phyloP scores from a whole-genome alignment of 2,888 invertebrate genomes.

The Philaethria dido region DNA sequence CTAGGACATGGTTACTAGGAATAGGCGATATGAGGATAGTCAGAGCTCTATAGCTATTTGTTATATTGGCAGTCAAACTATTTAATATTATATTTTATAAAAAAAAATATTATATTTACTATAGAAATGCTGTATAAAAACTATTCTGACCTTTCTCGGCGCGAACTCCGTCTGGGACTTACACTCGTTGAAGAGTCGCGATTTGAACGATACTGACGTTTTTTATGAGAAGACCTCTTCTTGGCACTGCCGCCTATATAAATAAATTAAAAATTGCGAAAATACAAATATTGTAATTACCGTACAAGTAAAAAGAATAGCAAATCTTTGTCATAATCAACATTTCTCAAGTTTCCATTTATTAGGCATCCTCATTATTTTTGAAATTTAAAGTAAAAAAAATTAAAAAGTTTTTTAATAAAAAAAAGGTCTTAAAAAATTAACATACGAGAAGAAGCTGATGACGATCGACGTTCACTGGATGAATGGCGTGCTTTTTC shows the following conservation, averaged over 20 bases:
- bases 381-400: too few species aligned
- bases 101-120: neutral
- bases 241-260: conserved; percentile 82
- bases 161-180: conserved; percentile 78
- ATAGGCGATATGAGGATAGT: too few species aligned
- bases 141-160: conserved; percentile 80
- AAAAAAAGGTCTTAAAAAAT: too few species aligned
- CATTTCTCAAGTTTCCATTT: too few species aligned
- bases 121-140: neutral
- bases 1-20: too few species aligned
- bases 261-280: conserved; percentile 22
- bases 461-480: conserved; percentile 70
- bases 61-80: too few species aligned
- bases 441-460: conserved; percentile 74
- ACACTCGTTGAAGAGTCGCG: conserved; percentile 89
- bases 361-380: too few species aligned
- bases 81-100: too few species aligned
- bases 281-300: neutral
- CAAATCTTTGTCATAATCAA: too few species aligned
- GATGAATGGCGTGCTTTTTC: conserved; percentile 69
- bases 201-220: conserved; percentile 94
- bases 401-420: too few species aligned
- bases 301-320: too few species aligned
- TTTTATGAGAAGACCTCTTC: conserved; percentile 93
- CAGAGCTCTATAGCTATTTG: too few species aligned